Evolutionary conservation across 2,888 invertebrate species (phyloP).

Genomic region (Cataglyphis albicans): DNA sequence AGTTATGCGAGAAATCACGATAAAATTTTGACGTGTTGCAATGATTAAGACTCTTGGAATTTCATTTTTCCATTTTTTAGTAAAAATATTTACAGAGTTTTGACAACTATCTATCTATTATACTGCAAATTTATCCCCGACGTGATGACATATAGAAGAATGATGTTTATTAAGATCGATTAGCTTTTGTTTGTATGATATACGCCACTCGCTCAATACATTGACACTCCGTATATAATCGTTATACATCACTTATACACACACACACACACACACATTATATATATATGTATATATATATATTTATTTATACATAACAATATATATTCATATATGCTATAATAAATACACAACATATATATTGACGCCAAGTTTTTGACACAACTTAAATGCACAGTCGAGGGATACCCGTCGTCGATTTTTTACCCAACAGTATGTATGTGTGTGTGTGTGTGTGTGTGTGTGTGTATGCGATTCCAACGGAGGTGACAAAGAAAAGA

Average conservation of each 20-base stretch:
- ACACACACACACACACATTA: no score
- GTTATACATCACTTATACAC: not conserved
- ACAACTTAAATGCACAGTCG: not conserved
- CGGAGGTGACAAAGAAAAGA: conserved; percentile 15
- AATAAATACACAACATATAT: conserved; percentile 4
- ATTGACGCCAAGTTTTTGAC: not conserved
- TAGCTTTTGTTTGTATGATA: conserved; percentile 31
- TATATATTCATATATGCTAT: not conserved
- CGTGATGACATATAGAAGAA: not conserved
- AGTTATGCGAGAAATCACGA: not conserved
- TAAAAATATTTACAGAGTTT: not conserved
- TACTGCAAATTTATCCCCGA: conserved; percentile 19
- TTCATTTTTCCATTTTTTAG: not conserved
- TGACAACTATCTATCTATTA: not conserved
- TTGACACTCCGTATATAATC: not conserved
- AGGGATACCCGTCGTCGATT: conserved; percentile 28
- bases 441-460: no score
- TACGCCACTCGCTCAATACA: not conserved
- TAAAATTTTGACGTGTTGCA: not conserved
- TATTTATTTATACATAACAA: not conserved
- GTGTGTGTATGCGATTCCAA: not conserved
- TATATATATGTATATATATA: not conserved
- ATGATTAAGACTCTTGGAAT: not conserved
- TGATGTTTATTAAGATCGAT: conserved; percentile 44
- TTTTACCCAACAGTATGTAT: not conserved